These are phyloP conservation scores for Crocidura indochinensis DNA, from an alignment of 2,797 vertebrate genomes.

Conservation along the genomic window DNA sequence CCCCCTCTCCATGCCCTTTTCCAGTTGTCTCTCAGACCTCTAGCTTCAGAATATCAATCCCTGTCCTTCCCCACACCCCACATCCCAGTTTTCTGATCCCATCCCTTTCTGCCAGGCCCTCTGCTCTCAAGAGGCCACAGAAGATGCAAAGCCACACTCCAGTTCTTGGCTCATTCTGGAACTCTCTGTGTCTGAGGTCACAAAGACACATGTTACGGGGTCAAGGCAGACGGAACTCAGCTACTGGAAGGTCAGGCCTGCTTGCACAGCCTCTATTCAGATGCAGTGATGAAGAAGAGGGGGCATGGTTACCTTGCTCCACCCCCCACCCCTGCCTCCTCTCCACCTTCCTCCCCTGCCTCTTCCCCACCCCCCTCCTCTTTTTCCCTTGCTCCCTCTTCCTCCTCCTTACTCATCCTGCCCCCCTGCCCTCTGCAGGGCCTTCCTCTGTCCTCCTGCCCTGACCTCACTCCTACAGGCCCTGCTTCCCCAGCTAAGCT, in stretches of 20 bases:
- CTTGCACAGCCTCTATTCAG: no score
- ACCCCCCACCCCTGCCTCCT: accelerated
- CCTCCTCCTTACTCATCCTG: neutral
- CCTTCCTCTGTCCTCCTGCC: neutral
- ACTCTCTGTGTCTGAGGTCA: neutral
- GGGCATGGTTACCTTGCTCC: no score
- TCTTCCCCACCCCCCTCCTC: no score
- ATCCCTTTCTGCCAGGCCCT: neutral
- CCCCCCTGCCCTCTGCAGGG: neutral
- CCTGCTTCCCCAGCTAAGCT: no score
- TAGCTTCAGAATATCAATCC: no score
- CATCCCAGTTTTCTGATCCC: no score
- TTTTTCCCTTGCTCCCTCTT: no score
- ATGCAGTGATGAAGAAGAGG: no score
- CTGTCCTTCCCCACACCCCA: no score
- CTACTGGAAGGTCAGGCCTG: neutral
- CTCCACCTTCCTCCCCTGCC: no score
- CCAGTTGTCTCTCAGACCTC: neutral
- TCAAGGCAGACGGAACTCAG: neutral
- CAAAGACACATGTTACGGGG: neutral
- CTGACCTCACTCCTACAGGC: no score
- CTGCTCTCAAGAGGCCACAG: neutral
- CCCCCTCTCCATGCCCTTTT: neutral
- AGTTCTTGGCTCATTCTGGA: neutral
- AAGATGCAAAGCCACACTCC: no score